Percentiles rank a stretch among this genome's conserved stretches.
Conservation (phyloP, 2,113 vertebrate genomes). For the Tachycineta bicolor region DNA sequence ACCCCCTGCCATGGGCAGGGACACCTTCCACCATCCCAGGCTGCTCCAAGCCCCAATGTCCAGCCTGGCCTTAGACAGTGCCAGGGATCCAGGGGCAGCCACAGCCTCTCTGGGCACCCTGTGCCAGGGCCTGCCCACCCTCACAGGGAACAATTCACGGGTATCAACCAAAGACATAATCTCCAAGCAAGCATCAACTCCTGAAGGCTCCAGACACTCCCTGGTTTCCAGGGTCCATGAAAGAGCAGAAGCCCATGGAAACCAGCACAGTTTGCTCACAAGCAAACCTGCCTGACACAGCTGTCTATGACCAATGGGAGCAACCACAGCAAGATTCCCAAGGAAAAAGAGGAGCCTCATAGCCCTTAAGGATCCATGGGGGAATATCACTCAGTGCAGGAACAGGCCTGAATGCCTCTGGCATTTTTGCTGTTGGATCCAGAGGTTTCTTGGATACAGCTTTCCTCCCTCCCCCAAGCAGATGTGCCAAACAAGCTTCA, state of each 20-base stretch:
- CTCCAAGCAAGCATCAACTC: neutral
- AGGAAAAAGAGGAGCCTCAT: neutral
- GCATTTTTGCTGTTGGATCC: neutral
- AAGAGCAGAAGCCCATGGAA: neutral
- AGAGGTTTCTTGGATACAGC: neutral
- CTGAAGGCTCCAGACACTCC: neutral
- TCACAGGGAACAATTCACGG: accelerated
- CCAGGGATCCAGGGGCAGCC: neutral
- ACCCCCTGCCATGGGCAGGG: neutral
- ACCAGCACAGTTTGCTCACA: neutral
- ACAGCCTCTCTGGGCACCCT: neutral
- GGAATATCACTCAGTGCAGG: neutral
- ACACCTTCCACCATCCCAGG: neutral
- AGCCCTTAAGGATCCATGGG: neutral
- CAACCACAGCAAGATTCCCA: neutral
- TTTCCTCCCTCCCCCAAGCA: neutral
- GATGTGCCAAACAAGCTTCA: neutral
- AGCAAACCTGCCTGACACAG: neutral
- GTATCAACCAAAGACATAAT: neutral
- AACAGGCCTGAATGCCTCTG: neutral
- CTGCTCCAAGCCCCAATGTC: accelerated
- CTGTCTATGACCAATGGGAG: neutral
- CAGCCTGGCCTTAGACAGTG: accelerated
- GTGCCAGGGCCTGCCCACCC: accelerated
- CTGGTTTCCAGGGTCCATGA: neutral